Evolutionary conservation across 2,888 invertebrate genomes (phyloP).

Genomic region (Athalia cordata): DNA sequence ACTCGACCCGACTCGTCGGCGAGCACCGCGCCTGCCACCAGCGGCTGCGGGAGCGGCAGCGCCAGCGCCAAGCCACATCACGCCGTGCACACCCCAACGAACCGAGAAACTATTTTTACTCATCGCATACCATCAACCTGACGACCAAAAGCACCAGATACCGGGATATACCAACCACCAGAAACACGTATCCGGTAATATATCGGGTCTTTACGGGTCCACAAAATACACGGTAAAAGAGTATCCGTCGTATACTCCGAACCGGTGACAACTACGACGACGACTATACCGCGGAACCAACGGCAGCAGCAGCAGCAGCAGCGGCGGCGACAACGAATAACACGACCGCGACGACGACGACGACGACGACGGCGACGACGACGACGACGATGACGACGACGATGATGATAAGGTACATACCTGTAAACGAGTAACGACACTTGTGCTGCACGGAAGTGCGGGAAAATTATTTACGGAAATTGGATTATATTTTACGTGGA

Average conservation of each 20-base stretch:
- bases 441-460: conserved; percentile 7
- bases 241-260: conserved; percentile 29
- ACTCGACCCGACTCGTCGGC: conserved; percentile 54
- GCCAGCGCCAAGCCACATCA: conserved; percentile 54
- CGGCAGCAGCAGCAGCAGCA: conserved; percentile 36
- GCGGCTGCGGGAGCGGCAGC: conserved; percentile 60
- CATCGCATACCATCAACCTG: conserved; percentile 49
- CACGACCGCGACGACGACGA: neutral
- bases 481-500: too few relatives aligned
- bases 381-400: conserved; percentile 9
- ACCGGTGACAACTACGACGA: too few relatives aligned
- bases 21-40: conserved; percentile 66
- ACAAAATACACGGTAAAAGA: conserved; percentile 52
- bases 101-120: conserved; percentile 55
- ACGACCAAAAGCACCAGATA: conserved; percentile 25
- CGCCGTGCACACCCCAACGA: conserved; percentile 50
- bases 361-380: conserved; percentile 13
- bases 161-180: conserved; percentile 30
- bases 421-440: conserved; percentile 18
- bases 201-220: conserved; percentile 26
- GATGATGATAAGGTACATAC: neutral
- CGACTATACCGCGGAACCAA: conserved; percentile 4
- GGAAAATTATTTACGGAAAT: neutral
- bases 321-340: conserved; percentile 12
- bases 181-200: conserved; percentile 39